phyloP scores from a whole-genome alignment of 2,888 invertebrate genomes.

The Alentia gelatinosa region DNA sequence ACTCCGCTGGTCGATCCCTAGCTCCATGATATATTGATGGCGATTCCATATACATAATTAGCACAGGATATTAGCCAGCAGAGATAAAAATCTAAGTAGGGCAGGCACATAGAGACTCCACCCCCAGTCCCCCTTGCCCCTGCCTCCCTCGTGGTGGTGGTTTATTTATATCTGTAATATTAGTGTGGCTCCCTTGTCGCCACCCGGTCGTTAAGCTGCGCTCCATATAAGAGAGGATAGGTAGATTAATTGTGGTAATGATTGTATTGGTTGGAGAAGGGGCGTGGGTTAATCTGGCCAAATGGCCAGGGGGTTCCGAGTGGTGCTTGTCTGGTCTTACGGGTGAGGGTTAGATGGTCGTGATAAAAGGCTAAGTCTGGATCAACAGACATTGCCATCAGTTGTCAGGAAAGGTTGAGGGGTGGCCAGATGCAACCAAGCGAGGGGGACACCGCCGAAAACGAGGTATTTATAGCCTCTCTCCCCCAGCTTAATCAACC shows the following conservation, averaged over 20 bases:
- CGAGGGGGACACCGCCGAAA: not conserved
- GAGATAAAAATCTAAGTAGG: constrained; percentile 41
- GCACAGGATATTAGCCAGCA: not conserved
- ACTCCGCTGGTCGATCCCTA: not conserved
- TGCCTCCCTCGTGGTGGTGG: not conserved
- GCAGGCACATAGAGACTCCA: not conserved
- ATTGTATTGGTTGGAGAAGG: constrained; percentile 45
- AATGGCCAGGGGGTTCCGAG: constrained; percentile 15
- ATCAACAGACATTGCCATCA: constrained; percentile 26
- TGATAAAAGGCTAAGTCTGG: constrained; percentile 45
- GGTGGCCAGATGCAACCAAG: not conserved
- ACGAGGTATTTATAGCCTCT: not conserved
- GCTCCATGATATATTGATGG: constrained; percentile 40
- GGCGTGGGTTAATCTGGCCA: constrained; percentile 33
- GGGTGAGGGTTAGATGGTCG: constrained; percentile 13
- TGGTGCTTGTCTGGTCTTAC: constrained; percentile 40
- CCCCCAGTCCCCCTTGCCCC: not conserved
- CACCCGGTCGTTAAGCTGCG: not conserved
- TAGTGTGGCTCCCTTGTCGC: not conserved
- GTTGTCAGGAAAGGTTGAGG: not conserved
- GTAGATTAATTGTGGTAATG: constrained; percentile 47
- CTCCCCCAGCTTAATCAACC: constrained; percentile 19
- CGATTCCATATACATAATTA: constrained; percentile 38
- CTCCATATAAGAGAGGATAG: not conserved
- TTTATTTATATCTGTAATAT: constrained; percentile 37